Evolutionary conservation across 1,140 invertebrate species (phyloP).

Genomic region (Platyscapa corneri): DNA sequence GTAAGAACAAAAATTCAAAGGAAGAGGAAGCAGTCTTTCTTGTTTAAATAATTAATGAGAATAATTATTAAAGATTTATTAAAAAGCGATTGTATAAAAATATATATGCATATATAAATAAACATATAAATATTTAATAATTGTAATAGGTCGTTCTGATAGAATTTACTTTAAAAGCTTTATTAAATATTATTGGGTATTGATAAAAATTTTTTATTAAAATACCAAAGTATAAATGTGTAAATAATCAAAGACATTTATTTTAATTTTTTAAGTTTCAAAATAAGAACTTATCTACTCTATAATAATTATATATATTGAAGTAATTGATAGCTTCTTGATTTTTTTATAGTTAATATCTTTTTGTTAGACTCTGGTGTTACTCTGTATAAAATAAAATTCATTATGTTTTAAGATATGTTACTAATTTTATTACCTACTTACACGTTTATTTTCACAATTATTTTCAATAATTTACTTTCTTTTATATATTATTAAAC

Average conservation of each 20-base stretch:
- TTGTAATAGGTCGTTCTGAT: constrained; percentile 69
- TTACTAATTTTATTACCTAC: constrained; percentile 26
- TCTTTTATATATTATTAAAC: background rate
- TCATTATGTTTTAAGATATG: constrained; percentile 61
- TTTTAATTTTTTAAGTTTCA: constrained; percentile 58
- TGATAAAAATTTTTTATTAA: constrained; percentile 61
- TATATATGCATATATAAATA: background rate
- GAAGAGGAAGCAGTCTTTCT: background rate
- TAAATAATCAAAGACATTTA: constrained; percentile 65
- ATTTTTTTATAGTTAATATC: constrained; percentile 46
- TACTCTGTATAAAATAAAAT: constrained; percentile 66
- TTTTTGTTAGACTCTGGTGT: constrained; percentile 47
- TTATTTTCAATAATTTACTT: background rate
- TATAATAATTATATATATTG: no score
- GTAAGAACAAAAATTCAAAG: constrained; percentile 48
- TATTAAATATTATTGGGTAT: no score
- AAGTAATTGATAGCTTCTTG: constrained; percentile 41
- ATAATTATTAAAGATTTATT: constrained; percentile 41
- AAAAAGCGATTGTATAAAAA: constrained; percentile 39
- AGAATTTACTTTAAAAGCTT: constrained; percentile 59
- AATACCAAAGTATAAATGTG: constrained; percentile 70
- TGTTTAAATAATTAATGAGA: constrained; percentile 42
- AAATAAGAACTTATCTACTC: constrained; percentile 35
- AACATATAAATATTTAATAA: constrained; percentile 61
- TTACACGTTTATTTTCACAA: background rate